phyloP scores from a whole-genome alignment of 2,797 vertebrate species.

The Spondyliosoma cantharus region DNA sequence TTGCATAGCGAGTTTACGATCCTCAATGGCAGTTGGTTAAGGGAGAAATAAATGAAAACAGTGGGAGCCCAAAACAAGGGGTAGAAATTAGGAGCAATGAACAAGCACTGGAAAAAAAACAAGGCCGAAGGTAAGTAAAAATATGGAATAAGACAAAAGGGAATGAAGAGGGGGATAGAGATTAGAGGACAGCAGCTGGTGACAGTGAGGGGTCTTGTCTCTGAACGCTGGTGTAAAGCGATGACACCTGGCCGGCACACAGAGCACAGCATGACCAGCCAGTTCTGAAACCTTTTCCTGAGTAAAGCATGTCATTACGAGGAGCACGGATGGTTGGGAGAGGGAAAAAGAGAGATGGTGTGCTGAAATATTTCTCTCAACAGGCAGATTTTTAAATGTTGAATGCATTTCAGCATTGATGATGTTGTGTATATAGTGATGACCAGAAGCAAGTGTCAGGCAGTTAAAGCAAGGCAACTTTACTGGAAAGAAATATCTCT shows the following conservation, averaged over 20 bases:
- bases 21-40: conserved; percentile 15
- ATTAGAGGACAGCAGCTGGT: conserved; percentile 67
- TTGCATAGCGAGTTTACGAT: conserved; percentile 16
- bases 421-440: not conserved
- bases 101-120: conserved; percentile 12
- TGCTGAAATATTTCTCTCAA: conserved; percentile 6
- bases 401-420: not conserved
- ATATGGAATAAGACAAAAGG: not conserved
- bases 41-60: conserved; percentile 33
- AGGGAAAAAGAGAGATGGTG: not conserved
- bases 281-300: conserved; percentile 44
- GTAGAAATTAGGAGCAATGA: not conserved
- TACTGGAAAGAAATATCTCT: not conserved
- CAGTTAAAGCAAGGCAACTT: not conserved
- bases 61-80: conserved; percentile 10
- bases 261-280: conserved; percentile 60
- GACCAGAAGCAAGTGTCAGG: not conserved
- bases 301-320: conserved; percentile 44
- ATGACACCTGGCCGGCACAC: conserved; percentile 71
- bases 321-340: conserved; percentile 1
- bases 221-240: conserved; percentile 64
- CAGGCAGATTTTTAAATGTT: no score
- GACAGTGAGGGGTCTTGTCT: conserved; percentile 69
- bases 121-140: not conserved
- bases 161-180: conserved; percentile 6